Conservation (phyloP, 2,888 invertebrate genomes). For the Eupithecia exiguata region DNA sequence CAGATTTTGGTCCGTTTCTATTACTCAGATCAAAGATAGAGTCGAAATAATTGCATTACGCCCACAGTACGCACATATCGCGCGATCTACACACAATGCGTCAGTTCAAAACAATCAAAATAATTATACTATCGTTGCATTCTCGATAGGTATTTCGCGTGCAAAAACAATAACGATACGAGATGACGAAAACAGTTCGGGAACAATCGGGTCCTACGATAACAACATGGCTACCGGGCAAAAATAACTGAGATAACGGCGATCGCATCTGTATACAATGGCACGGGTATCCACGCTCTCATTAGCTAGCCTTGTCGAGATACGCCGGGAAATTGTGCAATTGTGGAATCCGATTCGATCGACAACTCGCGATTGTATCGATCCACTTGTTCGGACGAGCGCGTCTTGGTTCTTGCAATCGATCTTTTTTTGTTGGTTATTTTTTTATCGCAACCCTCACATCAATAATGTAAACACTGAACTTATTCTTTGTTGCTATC, state of each 20-base stretch:
- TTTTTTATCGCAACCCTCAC: conserved; percentile 27
- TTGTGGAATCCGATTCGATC: conserved; percentile 71
- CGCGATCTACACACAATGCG: conserved; percentile 49
- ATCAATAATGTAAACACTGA: conserved; percentile 5
- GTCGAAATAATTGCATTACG: conserved; percentile 44
- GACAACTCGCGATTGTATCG: conserved; percentile 68
- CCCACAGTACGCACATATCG: conserved; percentile 42
- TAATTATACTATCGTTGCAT: conserved; percentile 57
- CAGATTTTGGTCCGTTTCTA: conserved; percentile 40
- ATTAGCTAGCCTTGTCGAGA: conserved; percentile 77
- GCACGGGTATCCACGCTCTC: conserved; percentile 77
- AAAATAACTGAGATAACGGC: conserved; percentile 76
- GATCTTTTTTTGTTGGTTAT: conserved; percentile 44
- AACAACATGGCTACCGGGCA: conserved; percentile 75
- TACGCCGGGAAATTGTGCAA: conserved; percentile 72
- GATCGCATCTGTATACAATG: conserved; percentile 82
- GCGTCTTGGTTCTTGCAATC: conserved; percentile 35
- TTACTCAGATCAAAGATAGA: conserved; percentile 44
- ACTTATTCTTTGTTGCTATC: neutral
- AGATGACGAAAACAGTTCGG: conserved; percentile 73
- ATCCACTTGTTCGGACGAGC: conserved; percentile 53
- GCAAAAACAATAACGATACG: conserved; percentile 54
- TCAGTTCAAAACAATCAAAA: conserved; percentile 57
- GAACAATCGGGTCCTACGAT: conserved; percentile 75
- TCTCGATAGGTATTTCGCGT: conserved; percentile 52